Percentiles rank a stretch among this genome's conserved stretches.
Evolutionary conservation across 2,888 invertebrate species (phyloP).

Genomic region (Melinaea menophilus): DNA sequence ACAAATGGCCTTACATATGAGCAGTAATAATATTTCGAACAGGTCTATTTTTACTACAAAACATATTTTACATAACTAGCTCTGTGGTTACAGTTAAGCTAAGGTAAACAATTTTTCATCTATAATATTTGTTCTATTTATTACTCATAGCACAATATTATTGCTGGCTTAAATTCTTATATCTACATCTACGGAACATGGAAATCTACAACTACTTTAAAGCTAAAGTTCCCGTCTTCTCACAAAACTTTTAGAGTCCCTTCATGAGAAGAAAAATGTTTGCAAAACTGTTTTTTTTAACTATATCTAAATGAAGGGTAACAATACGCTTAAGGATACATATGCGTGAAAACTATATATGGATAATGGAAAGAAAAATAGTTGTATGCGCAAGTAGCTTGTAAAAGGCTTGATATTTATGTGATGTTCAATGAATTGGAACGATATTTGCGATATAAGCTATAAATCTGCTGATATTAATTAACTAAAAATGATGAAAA

Average conservation of each 20-base stretch:
- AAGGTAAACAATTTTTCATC: slow-evolving; percentile 40
- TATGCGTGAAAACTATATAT: slow-evolving; percentile 61
- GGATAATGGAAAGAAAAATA: slow-evolving; percentile 53
- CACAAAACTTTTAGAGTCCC: slow-evolving; percentile 74
- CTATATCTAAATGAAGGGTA: slow-evolving; percentile 63
- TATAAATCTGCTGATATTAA: slow-evolving; percentile 51
- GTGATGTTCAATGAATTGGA: slow-evolving; percentile 29
- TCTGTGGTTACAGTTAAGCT: slow-evolving; percentile 49
- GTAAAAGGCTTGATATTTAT: slow-evolving; percentile 44
- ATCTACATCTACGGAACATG: slow-evolving; percentile 68
- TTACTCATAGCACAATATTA: slow-evolving; percentile 53
- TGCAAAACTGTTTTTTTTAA: slow-evolving; percentile 73
- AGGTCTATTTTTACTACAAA: slow-evolving; percentile 52
- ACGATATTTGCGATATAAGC: slow-evolving; percentile 49
- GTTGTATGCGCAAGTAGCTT: slow-evolving; percentile 52
- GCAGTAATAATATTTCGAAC: slow-evolving; percentile 42
- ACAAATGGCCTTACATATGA: slow-evolving; percentile 50
- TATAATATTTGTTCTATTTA: slow-evolving; percentile 46
- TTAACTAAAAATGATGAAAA: slow-evolving; percentile 22
- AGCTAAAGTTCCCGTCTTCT: slow-evolving; percentile 72
- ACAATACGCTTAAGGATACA: slow-evolving; percentile 41
- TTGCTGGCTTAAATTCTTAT: slow-evolving; percentile 58
- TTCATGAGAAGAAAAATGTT: slow-evolving; percentile 78
- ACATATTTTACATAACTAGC: slow-evolving; percentile 58
- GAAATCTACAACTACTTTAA: slow-evolving; percentile 66